These are phyloP conservation scores for Theocolax elegans DNA, from an alignment of 1,140 invertebrate species.

Conservation along the genomic window DNA sequence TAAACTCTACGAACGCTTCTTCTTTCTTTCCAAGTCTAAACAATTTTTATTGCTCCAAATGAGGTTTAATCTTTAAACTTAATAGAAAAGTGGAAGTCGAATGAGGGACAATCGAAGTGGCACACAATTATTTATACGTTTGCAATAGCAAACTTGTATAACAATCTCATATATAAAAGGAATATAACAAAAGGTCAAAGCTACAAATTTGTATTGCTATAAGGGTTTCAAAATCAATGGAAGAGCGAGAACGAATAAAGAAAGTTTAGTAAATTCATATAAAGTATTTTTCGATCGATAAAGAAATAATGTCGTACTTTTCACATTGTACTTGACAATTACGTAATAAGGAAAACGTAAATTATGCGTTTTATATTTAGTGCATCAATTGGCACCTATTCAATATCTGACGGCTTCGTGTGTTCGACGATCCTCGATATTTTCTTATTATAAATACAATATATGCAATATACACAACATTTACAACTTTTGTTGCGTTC, in stretches of 20 bases:
- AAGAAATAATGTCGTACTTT: constrained; percentile 9
- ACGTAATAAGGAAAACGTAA: constrained; percentile 28
- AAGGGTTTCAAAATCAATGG: constrained; percentile 1
- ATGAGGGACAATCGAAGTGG: constrained; percentile 33
- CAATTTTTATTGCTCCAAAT: constrained; percentile 33
- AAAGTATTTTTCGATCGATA: not conserved
- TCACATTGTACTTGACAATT: constrained; percentile 20
- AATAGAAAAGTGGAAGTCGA: constrained; percentile 27
- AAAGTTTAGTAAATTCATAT: not conserved
- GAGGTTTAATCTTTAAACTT: constrained; percentile 5
- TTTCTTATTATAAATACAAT: constrained; percentile 30
- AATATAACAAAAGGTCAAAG: too few relatives aligned
- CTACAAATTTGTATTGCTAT: not conserved
- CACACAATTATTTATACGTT: not conserved
- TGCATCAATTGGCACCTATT: constrained; percentile 55
- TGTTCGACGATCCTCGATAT: constrained; percentile 8
- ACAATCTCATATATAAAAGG: not conserved
- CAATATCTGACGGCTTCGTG: constrained; percentile 34
- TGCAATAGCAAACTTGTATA: not conserved
- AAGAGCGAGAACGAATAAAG: not conserved
- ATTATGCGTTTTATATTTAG: constrained; percentile 46
- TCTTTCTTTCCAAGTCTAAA: too few relatives aligned
- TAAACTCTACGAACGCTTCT: not conserved
- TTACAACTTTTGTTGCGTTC: constrained; percentile 23
- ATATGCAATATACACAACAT: constrained; percentile 31